Evolutionary conservation across 2,113 vertebrate genomes (phyloP).

Genomic region (Callocephalon fimbriatum): DNA sequence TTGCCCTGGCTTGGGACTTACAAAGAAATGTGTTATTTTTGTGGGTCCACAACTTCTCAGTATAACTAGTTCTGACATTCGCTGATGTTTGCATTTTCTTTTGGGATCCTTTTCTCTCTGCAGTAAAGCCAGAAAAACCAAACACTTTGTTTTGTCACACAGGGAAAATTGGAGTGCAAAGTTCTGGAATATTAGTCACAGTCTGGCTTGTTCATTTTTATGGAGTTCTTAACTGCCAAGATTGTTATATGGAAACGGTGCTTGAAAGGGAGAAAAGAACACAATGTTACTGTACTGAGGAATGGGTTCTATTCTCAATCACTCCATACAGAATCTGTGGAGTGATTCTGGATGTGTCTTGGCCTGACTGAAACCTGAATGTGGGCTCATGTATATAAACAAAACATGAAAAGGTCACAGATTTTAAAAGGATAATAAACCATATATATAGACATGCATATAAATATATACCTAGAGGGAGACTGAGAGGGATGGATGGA

Average conservation of each 20-base stretch:
- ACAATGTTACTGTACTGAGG: slow-evolving; percentile 55
- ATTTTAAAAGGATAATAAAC: slow-evolving; percentile 20
- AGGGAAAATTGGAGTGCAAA: slow-evolving; percentile 52
- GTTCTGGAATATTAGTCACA: slow-evolving; percentile 76
- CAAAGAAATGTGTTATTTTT: slow-evolving; percentile 43
- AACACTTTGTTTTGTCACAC: slow-evolving; percentile 65
- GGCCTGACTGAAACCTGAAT: slow-evolving; percentile 6
- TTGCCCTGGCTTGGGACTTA: slow-evolving; percentile 28
- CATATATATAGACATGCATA: background rate
- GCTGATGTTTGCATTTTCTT: slow-evolving; percentile 64
- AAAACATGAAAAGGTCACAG: slow-evolving; percentile 5
- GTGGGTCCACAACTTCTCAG: background rate
- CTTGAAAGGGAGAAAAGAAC: slow-evolving; percentile 67
- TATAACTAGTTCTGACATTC: slow-evolving; percentile 49
- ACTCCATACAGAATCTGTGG: slow-evolving; percentile 2
- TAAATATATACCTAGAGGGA: background rate
- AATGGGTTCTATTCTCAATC: slow-evolving; percentile 34
- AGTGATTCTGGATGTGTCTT: slow-evolving; percentile 39
- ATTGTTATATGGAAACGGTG: slow-evolving; percentile 65
- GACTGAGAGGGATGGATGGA: background rate
- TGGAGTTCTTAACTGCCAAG: slow-evolving; percentile 65
- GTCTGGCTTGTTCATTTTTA: slow-evolving; percentile 66
- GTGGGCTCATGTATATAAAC: background rate
- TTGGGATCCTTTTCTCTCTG: slow-evolving; percentile 44
- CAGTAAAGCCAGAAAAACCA: slow-evolving; percentile 64